Evolutionary conservation across 2,113 vertebrate species (phyloP).

Genomic region (Otocyon megalotis): DNA sequence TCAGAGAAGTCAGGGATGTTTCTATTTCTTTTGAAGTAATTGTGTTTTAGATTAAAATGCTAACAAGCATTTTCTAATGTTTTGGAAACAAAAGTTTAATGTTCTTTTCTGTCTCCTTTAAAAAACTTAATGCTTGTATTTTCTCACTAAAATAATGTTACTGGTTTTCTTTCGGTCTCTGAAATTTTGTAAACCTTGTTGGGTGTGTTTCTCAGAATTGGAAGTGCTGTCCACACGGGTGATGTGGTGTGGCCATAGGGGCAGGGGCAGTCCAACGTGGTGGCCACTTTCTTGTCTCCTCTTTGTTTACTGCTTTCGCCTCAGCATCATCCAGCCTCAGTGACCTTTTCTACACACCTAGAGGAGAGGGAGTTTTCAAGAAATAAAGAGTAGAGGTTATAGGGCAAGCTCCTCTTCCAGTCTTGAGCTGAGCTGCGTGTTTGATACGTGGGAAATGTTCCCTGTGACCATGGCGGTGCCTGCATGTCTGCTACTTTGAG

Average conservation of each 20-base stretch:
- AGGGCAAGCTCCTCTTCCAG: not conserved
- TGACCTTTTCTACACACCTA: not conserved
- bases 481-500: not conserved
- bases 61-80: not conserved
- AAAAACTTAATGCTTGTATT: not conserved
- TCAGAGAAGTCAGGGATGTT: not conserved
- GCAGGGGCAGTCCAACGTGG: too few relatives aligned
- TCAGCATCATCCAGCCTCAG: not conserved
- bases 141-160: not conserved
- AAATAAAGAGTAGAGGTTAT: not conserved
- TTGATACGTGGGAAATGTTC: not conserved
- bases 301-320: too few relatives aligned
- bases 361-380: not conserved
- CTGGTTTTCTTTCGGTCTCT: not conserved
- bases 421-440: not conserved
- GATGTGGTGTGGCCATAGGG: accelerated
- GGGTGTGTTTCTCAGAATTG: not conserved
- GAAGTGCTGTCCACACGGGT: not conserved
- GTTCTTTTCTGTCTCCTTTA: not conserved
- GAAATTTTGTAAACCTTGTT: not conserved
- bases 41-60: not conserved
- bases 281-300: not conserved
- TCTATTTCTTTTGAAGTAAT: not conserved
- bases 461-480: not conserved
- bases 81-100: not conserved